A percentile compares a stretch with the other conserved stretches of the same genome.
These are phyloP conservation scores for Drosophila birchii DNA, from an alignment of 2,888 invertebrate genomes.

Conservation along the genomic window DNA sequence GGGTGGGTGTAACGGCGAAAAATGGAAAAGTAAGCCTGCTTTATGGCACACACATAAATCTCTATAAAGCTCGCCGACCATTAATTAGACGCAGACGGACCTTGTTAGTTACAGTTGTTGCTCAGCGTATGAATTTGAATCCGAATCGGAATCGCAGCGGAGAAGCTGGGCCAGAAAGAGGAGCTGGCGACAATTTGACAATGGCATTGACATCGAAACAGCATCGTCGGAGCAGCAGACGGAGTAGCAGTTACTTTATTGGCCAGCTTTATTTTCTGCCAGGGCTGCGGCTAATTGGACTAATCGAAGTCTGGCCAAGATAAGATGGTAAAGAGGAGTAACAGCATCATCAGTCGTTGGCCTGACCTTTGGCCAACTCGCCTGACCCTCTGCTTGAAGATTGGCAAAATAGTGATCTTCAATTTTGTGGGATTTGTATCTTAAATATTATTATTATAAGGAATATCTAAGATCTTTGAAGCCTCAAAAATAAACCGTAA, in stretches of 20 bases:
- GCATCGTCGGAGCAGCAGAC: background rate
- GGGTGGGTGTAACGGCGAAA: constrained; percentile 22
- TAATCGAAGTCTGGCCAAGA: constrained; percentile 9
- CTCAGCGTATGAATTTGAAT: constrained; percentile 7
- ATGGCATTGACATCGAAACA: constrained; percentile 72
- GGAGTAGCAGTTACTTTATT: constrained; percentile 15
- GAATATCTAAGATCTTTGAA: background rate
- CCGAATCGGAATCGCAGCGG: background rate
- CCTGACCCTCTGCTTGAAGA: background rate
- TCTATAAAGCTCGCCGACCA: constrained; percentile 37
- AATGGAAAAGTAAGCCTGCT: constrained; percentile 17
- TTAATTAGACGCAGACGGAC: constrained; percentile 54
- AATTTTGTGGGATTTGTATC: background rate
- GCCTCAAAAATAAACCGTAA: background rate
- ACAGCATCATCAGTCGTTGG: background rate
- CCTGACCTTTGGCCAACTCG: constrained; percentile 13
- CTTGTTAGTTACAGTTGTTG: constrained; percentile 63
- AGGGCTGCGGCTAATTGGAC: constrained; percentile 20
- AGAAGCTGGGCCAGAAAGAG: constrained; percentile 2
- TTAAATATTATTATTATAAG: background rate
- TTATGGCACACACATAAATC: constrained; percentile 46
- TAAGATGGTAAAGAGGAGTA: background rate
- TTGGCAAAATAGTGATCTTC: background rate
- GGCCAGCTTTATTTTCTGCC: constrained; percentile 16
- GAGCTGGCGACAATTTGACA: constrained; percentile 41